These are phyloP conservation scores for Plumapathes pennacea DNA, from an alignment of 92 coral and sea anemone species.

Conservation along the genomic window DNA sequence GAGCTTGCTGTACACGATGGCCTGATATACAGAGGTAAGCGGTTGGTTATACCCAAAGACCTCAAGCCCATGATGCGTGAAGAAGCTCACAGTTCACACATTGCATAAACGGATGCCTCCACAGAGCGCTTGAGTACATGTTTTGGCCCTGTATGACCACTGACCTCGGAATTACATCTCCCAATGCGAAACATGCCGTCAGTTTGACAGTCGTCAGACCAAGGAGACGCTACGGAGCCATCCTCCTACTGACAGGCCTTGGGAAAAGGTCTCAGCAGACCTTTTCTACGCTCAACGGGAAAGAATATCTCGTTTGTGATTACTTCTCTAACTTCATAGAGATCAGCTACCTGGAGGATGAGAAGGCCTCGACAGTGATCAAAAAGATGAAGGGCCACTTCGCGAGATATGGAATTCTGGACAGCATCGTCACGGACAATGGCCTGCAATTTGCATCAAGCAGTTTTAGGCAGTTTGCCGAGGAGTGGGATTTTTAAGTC, in stretches of 20 bases:
- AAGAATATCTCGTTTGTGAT: conserved; percentile 22
- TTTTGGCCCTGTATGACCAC: conserved; percentile 24
- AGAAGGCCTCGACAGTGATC: conserved; percentile 8
- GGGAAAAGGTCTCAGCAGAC: conserved; percentile 29
- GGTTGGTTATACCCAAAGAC: conserved; percentile 32
- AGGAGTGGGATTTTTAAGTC: conserved; percentile 3
- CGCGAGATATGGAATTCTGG: conserved; percentile 18
- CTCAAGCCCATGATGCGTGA: conserved; percentile 18
- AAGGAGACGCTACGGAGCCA: conserved; percentile 39
- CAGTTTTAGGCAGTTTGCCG: conserved; percentile 1
- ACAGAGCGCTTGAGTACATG: conserved; percentile 32
- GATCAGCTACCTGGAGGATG: conserved; percentile 9
- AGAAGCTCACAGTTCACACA: conserved; percentile 21
- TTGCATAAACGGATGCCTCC: conserved; percentile 22
- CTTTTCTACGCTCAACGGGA: conserved; percentile 18
- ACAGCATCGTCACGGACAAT: conserved; percentile 6
- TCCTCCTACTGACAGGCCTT: conserved; percentile 24
- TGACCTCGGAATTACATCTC: neutral
- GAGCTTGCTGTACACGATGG: conserved; percentile 43
- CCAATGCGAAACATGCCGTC: conserved; percentile 8
- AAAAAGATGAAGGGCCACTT: conserved; percentile 8
- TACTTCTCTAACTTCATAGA: conserved; percentile 18
- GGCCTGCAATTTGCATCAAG: conserved; percentile 17
- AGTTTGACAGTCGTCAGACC: conserved; percentile 2
- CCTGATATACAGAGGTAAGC: conserved; percentile 26